Conservation (phyloP, 2,113 vertebrate genomes). For the Psammodynastes pulverulentus region DNA sequence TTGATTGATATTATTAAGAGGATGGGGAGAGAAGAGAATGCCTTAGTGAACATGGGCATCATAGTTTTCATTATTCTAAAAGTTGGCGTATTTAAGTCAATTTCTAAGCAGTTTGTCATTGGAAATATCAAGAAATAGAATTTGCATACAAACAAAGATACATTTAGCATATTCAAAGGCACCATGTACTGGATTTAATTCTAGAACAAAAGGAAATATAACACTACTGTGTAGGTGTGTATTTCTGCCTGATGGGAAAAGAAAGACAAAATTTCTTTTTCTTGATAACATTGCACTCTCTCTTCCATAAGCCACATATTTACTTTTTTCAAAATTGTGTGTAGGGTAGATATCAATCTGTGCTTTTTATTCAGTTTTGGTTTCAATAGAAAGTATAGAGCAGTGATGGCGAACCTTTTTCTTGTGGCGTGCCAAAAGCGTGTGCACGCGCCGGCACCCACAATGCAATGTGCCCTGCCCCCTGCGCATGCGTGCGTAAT, state of each 20-base stretch:
- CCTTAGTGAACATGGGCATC: neutral
- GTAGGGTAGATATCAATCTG: neutral
- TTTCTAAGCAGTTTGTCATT: neutral
- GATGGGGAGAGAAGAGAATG: neutral
- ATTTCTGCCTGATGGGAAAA: neutral
- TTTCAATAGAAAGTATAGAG: neutral
- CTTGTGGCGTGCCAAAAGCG: too few relatives aligned
- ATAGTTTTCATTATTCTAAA: neutral
- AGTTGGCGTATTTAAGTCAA: neutral
- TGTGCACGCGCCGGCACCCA: too few relatives aligned
- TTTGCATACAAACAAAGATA: neutral
- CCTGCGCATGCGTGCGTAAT: too few relatives aligned
- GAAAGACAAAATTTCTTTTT: neutral
- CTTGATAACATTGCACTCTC: neutral
- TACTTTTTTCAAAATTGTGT: neutral
- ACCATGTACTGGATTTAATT: neutral
- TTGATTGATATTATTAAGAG: neutral
- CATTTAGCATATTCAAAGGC: neutral
- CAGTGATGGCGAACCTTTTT: too few relatives aligned
- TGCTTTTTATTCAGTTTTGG: neutral
- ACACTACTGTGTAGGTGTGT: too few relatives aligned
- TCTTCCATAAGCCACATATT: neutral
- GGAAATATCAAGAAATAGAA: neutral
- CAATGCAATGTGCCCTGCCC: too few relatives aligned
- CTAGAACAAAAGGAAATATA: neutral